These are phyloP conservation scores for Passerculus sandwichensis DNA, from an alignment of 2,797 vertebrate species.

Conservation along the genomic window DNA sequence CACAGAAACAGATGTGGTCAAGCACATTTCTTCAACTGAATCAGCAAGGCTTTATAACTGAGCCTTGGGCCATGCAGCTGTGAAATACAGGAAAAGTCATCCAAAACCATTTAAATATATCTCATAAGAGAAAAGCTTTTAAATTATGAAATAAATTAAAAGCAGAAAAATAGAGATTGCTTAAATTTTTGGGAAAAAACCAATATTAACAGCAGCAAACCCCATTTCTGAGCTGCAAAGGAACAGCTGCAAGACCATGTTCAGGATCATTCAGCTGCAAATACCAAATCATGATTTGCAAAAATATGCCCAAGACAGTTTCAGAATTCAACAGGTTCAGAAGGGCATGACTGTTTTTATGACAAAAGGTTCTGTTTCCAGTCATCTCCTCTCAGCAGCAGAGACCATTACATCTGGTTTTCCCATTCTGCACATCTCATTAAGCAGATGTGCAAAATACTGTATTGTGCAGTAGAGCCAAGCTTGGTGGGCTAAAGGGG, in stretches of 20 bases:
- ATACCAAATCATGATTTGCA: background rate
- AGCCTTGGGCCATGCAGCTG: background rate
- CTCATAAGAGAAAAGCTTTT: background rate
- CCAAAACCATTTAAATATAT: background rate
- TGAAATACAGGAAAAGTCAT: background rate
- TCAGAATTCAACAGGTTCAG: conserved; percentile 35
- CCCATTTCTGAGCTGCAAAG: background rate
- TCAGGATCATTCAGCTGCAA: background rate
- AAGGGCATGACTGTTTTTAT: conserved; percentile 9
- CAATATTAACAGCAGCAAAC: background rate
- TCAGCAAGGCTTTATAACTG: background rate
- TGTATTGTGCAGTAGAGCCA: background rate
- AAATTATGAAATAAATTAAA: background rate
- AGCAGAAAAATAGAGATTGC: background rate
- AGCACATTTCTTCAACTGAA: background rate
- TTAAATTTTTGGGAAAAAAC: background rate
- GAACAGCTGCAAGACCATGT: background rate
- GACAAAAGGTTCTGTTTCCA: background rate
- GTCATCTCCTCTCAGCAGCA: background rate
- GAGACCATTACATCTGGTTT: background rate
- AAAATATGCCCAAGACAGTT: background rate
- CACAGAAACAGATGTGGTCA: conserved; percentile 10
- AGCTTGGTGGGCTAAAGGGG: background rate
- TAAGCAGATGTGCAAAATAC: conserved; percentile 32
- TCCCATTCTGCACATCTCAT: conserved; percentile 4